Conservation (phyloP, 2,797 vertebrate species). For the Phoxinus dragarum region DNA sequence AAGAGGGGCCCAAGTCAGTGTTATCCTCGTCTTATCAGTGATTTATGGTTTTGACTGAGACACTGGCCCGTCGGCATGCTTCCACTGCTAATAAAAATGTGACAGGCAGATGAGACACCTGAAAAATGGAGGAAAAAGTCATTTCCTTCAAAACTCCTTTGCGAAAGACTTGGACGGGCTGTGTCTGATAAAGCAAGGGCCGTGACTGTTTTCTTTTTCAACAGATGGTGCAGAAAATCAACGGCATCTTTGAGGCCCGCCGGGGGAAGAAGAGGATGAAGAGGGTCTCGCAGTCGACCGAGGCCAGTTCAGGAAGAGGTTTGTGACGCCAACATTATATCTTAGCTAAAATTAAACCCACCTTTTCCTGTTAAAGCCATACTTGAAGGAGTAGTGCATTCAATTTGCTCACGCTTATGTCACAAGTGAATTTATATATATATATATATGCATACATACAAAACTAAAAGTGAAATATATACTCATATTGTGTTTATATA, state of each 20-base stretch:
- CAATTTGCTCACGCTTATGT: not conserved
- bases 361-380: not conserved
- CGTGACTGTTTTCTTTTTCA: conserved; percentile 54
- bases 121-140: conserved; percentile 52
- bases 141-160: conserved; percentile 58
- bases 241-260: conserved; percentile 91
- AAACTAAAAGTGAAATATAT: no score
- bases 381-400: not conserved
- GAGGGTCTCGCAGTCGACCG: conserved; percentile 89
- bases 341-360: not conserved
- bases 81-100: conserved; percentile 50
- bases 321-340: conserved; percentile 34
- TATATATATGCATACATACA: not conserved
- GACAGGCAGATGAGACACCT: conserved; percentile 49
- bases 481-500: no score
- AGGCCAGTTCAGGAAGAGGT: conserved; percentile 95
- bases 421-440: not conserved
- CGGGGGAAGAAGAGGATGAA: conserved; percentile 95
- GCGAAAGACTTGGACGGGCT: conserved; percentile 28
- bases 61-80: conserved; percentile 3
- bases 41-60: conserved; percentile 59
- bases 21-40: conserved; percentile 43
- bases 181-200: conserved; percentile 23
- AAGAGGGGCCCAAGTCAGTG: not conserved
- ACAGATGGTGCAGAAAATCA: conserved; percentile 96